Percentiles rank a stretch among this genome's conserved stretches.
phyloP scores from a whole-genome alignment of 2,113 vertebrate genomes.

The Phyllopteryx taeniolatus region DNA sequence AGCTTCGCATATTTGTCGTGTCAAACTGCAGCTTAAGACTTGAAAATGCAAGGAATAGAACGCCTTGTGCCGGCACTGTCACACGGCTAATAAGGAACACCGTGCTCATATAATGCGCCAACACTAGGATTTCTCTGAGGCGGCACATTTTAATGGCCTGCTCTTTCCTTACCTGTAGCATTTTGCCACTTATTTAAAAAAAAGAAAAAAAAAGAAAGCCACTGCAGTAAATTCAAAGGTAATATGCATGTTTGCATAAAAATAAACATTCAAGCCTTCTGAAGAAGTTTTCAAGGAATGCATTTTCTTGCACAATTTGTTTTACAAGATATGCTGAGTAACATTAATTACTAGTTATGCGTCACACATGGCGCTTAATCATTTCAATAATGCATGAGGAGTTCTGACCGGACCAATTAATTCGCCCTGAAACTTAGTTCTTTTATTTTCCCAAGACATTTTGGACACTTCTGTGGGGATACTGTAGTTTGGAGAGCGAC shows the following conservation, averaged over 20 bases:
- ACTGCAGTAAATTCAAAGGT: neutral
- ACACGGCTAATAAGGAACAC: slow-evolving; percentile 43
- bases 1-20: slow-evolving; percentile 45
- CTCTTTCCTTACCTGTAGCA: slow-evolving; percentile 28
- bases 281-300: too few relatives aligned
- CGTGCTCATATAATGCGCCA: slow-evolving; percentile 34
- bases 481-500: too few relatives aligned
- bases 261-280: too few relatives aligned
- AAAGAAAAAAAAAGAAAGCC: neutral
- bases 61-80: slow-evolving; percentile 30
- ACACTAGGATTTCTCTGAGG: slow-evolving; percentile 39
- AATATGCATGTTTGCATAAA: neutral
- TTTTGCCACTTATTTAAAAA: neutral
- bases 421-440: too few relatives aligned
- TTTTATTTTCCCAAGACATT: neutral
- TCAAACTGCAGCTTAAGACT: slow-evolving; percentile 48
- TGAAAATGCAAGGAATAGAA: slow-evolving; percentile 38
- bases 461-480: neutral
- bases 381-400: too few relatives aligned
- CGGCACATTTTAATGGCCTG: slow-evolving; percentile 46
- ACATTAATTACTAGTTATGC: too few relatives aligned
- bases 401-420: neutral
- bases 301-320: neutral
- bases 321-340: too few relatives aligned
- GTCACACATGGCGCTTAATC: too few relatives aligned